These are phyloP conservation scores for Holacanthella duospinosa DNA, from an alignment of 2,888 invertebrate genomes.

Conservation along the genomic window DNA sequence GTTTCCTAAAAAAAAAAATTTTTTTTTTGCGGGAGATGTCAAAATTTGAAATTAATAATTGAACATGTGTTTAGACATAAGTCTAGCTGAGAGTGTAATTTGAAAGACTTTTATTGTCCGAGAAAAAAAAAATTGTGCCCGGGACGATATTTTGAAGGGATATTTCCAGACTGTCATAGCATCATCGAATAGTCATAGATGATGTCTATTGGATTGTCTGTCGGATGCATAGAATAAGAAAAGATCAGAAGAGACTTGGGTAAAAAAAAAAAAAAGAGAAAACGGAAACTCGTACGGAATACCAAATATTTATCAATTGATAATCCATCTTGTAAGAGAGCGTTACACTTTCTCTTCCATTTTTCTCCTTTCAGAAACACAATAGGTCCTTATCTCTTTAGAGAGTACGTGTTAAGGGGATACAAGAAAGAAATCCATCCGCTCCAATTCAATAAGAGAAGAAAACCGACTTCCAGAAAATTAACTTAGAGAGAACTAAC, in stretches of 20 bases:
- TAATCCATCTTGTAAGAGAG: slow-evolving; percentile 1
- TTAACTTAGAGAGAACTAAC: neutral
- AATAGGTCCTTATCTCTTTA: neutral
- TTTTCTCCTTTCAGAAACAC: neutral
- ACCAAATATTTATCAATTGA: slow-evolving; percentile 4
- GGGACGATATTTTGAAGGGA: too few relatives aligned
- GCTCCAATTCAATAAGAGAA: neutral
- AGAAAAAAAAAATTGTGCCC: too few relatives aligned
- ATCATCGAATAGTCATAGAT: too few relatives aligned
- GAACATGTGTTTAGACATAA: too few relatives aligned
- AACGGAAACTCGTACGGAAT: neutral
- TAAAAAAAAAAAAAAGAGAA: neutral
- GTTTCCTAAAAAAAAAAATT: too few relatives aligned
- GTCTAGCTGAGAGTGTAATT: too few relatives aligned
- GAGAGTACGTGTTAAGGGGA: neutral
- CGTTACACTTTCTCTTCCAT: neutral
- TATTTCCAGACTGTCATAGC: too few relatives aligned
- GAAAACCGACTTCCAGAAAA: neutral
- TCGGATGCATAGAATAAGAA: neutral
- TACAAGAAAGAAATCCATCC: neutral
- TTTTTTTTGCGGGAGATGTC: too few relatives aligned
- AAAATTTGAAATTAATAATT: too few relatives aligned
- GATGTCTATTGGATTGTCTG: neutral
- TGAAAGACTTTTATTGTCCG: too few relatives aligned
- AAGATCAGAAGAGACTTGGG: neutral